phyloP scores from a whole-genome alignment of 2,888 invertebrate species.

The Steromphala cineraria region DNA sequence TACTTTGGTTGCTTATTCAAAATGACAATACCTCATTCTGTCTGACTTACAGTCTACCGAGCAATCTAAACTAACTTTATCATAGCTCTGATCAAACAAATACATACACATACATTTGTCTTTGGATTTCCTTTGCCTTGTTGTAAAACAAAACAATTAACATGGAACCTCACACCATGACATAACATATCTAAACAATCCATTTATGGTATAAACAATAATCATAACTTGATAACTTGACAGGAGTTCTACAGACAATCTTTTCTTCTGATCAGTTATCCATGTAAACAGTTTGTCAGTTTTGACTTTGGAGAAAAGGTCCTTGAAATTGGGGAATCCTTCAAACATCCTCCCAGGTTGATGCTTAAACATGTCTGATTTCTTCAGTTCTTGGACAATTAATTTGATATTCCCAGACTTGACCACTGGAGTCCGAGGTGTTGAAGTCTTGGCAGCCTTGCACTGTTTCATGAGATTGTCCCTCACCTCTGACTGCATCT shows the following conservation, averaged over 20 bases:
- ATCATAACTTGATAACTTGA: too few relatives aligned
- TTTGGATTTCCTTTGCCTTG: too few relatives aligned
- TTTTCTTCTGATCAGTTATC: slow-evolving; percentile 22
- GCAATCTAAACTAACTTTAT: too few relatives aligned
- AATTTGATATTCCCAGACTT: neutral
- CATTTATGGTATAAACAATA: too few relatives aligned
- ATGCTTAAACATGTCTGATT: neutral
- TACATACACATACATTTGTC: too few relatives aligned
- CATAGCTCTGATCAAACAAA: too few relatives aligned
- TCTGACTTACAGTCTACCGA: too few relatives aligned
- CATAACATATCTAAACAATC: too few relatives aligned
- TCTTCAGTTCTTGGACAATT: neutral
- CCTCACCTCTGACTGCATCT: slow-evolving; percentile 19
- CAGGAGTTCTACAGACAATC: neutral
- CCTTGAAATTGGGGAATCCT: neutral
- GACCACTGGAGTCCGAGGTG: neutral
- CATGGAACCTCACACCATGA: too few relatives aligned
- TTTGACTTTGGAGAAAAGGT: slow-evolving; percentile 1
- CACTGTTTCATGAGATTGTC: slow-evolving; percentile 12
- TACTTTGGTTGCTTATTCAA: too few relatives aligned
- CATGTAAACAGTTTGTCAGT: slow-evolving; percentile 17
- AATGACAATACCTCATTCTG: too few relatives aligned
- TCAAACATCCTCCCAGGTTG: neutral
- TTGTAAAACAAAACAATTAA: too few relatives aligned
- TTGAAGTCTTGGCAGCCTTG: neutral